These are phyloP conservation scores for Amphibalanus amphitrite DNA, from an alignment of 1,140 invertebrate genomes.

Conservation along the genomic window DNA sequence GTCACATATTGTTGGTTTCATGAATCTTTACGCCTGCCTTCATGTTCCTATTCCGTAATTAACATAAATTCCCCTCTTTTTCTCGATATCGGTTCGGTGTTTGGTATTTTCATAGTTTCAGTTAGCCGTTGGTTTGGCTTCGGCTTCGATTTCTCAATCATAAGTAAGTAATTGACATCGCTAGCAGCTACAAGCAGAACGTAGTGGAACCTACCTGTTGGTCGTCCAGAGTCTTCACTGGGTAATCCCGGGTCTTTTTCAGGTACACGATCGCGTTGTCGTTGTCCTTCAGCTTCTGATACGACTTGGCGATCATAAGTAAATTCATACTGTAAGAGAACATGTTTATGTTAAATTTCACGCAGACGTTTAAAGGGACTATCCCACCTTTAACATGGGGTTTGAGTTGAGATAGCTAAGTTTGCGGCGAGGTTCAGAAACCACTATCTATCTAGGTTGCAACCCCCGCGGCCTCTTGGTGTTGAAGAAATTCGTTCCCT, in stretches of 20 bases:
- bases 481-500: too few species aligned
- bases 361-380: too few species aligned
- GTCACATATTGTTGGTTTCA: not conserved
- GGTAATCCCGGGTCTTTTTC: not conserved
- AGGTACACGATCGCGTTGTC: conserved; percentile 35
- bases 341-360: too few species aligned
- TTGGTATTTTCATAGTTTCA: not conserved
- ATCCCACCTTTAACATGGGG: too few species aligned
- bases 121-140: not conserved
- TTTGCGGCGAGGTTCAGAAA: too few species aligned
- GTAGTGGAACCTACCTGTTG: not conserved
- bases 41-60: not conserved
- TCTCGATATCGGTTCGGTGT: too few species aligned
- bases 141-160: too few species aligned
- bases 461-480: too few species aligned
- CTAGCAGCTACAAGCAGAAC: not conserved
- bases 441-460: too few species aligned
- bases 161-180: too few species aligned
- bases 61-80: not conserved
- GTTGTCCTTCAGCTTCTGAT: conserved; percentile 36
- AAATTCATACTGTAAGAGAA: conserved; percentile 45
- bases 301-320: conserved; percentile 55
- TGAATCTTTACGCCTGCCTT: not conserved
- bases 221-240: not conserved
- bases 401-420: too few species aligned